Evolutionary conservation across 2,888 invertebrate genomes (phyloP).

Genomic region (Gandaritis pyraliata): DNA sequence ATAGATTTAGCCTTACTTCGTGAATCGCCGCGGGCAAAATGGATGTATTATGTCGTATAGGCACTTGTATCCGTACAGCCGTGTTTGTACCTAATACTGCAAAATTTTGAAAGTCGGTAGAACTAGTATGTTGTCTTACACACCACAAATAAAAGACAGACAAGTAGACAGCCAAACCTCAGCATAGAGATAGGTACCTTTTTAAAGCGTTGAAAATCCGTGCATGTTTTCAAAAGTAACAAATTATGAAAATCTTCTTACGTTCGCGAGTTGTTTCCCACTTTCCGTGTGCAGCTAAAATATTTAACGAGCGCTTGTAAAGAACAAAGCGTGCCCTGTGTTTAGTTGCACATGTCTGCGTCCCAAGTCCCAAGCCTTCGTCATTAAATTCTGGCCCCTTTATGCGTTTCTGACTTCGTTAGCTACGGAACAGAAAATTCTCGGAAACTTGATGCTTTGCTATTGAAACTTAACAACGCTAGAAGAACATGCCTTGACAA

Average conservation of each 20-base stretch:
- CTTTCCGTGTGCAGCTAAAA: constrained; percentile 57
- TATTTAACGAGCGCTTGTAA: constrained; percentile 66
- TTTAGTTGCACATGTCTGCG: constrained; percentile 38
- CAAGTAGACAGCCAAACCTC: neutral
- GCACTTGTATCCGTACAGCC: too few species aligned
- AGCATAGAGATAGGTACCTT: too few species aligned
- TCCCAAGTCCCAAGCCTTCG: constrained; percentile 53
- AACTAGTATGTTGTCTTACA: neutral
- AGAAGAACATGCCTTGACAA: constrained; percentile 13
- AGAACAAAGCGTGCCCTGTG: constrained; percentile 32
- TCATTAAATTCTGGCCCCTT: constrained; percentile 62
- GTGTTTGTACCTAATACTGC: too few species aligned
- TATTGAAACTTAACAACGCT: constrained; percentile 11
- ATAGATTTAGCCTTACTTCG: too few species aligned
- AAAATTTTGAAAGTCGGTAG: too few species aligned
- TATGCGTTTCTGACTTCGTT: constrained; percentile 60
- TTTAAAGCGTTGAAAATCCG: neutral
- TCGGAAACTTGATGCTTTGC: constrained; percentile 15
- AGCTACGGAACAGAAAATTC: constrained; percentile 45
- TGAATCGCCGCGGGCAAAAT: too few species aligned
- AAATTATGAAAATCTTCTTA: constrained; percentile 31
- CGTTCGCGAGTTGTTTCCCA: constrained; percentile 24
- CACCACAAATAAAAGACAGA: neutral
- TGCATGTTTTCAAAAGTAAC: constrained; percentile 25
- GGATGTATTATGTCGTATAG: too few species aligned